Base-by-base conservation (phyloP, 2,113 vertebrate species). In the Neodontobutis hainanensis region DNA sequence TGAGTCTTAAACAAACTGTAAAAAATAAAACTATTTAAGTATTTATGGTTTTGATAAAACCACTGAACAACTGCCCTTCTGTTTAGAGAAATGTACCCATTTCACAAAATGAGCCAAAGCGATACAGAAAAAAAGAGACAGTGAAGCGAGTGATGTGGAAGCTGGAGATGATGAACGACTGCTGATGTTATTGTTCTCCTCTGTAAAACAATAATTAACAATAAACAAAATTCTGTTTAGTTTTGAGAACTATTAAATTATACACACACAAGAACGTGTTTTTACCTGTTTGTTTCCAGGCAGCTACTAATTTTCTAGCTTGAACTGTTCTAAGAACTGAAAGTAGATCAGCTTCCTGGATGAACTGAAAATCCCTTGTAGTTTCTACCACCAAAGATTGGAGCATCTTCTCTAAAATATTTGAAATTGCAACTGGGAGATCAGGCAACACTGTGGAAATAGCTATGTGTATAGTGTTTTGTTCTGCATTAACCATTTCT, bases 381-480 rank as follows among this genome's bases (percentile, higher is more conserved):
- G 66, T 60, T 19, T 68, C 56, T 1, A 60, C 56, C 16, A 58
- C 43, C 15, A 62, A 11, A 0, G 50, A 55, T 4, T 62, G 50
- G 0, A 70, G 50, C 5, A 38, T 65, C 38, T 58, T 19, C 46
- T 5, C 19, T 38, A 67, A 11, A 52, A 60, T 68, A 32, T 71
- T 5, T 7, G 63, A 3, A 6, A 64, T 52, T 65, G 50, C 36
- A n/a, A 59, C 38, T 62, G 81, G 19, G 35, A 81, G 58, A 43
- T 81, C 59, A 36, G 61, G 57, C 11, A 81, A 35, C 32, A 84
- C 58, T 12, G n/a, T n/a, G n/a, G n/a, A n/a, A n/a, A n/a, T 64
- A 58, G 61, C 32, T 62, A 14, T 67, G 10, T 34, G 2, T 66
- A 74, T 38, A 34, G 6, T 73, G 35, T 8, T 45, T 45, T 40